A percentile compares a stretch with the other conserved stretches of the same genome.
These are phyloP conservation scores for Trematomus loennbergii DNA, from an alignment of 2,113 vertebrate species.

Conservation along the genomic window DNA sequence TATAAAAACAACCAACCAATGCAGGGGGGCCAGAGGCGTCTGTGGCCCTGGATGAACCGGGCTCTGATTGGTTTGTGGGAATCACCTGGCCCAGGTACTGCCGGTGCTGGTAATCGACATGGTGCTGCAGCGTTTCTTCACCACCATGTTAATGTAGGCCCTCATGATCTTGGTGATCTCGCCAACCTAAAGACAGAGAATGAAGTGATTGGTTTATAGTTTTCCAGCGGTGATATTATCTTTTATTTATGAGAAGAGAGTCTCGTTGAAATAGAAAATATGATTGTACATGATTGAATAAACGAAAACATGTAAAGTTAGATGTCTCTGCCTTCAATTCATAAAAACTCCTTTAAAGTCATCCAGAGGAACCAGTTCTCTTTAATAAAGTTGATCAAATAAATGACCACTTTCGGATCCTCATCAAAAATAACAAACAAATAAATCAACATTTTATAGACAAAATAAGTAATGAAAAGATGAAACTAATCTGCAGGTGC, in stretches of 20 bases:
- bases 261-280: too few relatives aligned
- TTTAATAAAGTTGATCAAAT: too few relatives aligned
- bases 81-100: slow-evolving; percentile 90
- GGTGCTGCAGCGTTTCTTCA: slow-evolving; percentile 94
- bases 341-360: too few relatives aligned
- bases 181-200: slow-evolving; percentile 82
- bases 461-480: too few relatives aligned
- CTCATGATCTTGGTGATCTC: slow-evolving; percentile 97
- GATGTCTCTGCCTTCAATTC: too few relatives aligned
- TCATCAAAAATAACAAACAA: background rate
- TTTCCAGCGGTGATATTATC: background rate
- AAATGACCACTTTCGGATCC: background rate
- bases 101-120: slow-evolving; percentile 88
- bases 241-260: too few relatives aligned
- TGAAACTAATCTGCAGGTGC: too few relatives aligned
- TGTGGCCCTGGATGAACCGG: slow-evolving; percentile 40
- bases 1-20: slow-evolving; percentile 41
- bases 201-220: slow-evolving; percentile 16
- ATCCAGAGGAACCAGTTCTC: too few relatives aligned
- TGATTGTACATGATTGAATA: too few relatives aligned
- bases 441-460: too few relatives aligned
- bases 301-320: too few relatives aligned
- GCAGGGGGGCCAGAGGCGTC: background rate
- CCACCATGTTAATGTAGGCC: slow-evolving; percentile 95
- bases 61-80: slow-evolving; percentile 42